phyloP scores from a whole-genome alignment of 2,888 invertebrate genomes.

The Tribolium freemani region DNA sequence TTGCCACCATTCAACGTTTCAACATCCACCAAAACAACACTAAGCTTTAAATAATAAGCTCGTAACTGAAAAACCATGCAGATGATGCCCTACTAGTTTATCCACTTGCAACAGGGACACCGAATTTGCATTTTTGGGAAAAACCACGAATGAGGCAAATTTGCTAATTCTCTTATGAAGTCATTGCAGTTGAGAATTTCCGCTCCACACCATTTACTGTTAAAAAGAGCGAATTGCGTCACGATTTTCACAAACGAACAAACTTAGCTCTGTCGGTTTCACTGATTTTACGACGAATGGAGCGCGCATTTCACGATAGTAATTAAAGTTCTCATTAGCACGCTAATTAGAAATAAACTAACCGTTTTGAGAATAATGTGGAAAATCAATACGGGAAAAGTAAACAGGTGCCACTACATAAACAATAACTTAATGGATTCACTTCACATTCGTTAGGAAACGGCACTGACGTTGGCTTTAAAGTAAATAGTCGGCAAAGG shows the following conservation, averaged over 20 bases:
- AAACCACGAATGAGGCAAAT: background rate
- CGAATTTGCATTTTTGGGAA: too few relatives aligned
- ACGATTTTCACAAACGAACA: background rate
- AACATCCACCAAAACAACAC: background rate
- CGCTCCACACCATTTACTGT: background rate
- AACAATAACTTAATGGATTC: constrained; percentile 3
- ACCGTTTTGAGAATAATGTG: constrained; percentile 8
- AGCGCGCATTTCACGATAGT: background rate
- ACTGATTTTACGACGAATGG: background rate
- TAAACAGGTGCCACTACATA: constrained; percentile 8
- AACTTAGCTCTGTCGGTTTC: background rate
- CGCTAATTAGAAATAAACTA: constrained; percentile 28
- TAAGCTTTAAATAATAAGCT: background rate
- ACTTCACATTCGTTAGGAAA: background rate
- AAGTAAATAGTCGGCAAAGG: background rate
- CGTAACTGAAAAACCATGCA: background rate
- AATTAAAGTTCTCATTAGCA: constrained; percentile 16
- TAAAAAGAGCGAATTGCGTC: background rate
- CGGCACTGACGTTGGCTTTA: background rate
- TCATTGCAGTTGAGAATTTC: background rate
- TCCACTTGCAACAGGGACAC: too few relatives aligned
- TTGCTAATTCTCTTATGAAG: background rate
- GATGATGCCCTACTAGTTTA: too few relatives aligned
- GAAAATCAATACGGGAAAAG: constrained; percentile 4
- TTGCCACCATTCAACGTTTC: background rate